These are phyloP conservation scores for Ahaetulla prasina DNA, from an alignment of 2,113 vertebrate species.

Conservation along the genomic window DNA sequence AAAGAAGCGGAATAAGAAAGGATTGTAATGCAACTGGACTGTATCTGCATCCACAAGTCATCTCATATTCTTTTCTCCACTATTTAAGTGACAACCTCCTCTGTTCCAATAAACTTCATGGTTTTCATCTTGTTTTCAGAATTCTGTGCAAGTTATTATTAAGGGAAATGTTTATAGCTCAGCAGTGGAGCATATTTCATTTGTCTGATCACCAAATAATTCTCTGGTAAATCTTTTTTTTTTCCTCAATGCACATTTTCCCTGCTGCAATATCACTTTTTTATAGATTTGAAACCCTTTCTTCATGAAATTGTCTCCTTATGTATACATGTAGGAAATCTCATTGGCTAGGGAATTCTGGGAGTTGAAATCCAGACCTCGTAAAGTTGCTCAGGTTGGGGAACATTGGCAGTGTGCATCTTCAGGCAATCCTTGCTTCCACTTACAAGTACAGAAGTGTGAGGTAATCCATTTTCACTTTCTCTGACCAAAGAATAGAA, in stretches of 20 bases:
- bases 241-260: not conserved
- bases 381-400: not conserved
- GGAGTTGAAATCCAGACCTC: not conserved
- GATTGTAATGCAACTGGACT: not conserved
- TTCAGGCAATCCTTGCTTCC: not conserved
- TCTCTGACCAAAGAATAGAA: not conserved
- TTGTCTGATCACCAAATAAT: not conserved
- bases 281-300: not conserved
- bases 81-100: not conserved
- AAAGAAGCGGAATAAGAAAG: not conserved
- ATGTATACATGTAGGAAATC: not conserved
- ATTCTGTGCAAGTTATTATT: not conserved
- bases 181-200: not conserved
- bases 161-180: not conserved
- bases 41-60: not conserved
- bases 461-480: not conserved
- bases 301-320: not conserved
- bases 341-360: not conserved
- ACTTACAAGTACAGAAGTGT: not conserved
- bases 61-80: not conserved
- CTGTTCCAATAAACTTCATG: not conserved
- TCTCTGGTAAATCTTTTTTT: not conserved
- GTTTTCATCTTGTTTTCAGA: not conserved
- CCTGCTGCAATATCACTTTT: not conserved
- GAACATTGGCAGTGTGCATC: not conserved